phyloP scores from a whole-genome alignment of 2,888 invertebrate species.

The Bombyx huttoni region DNA sequence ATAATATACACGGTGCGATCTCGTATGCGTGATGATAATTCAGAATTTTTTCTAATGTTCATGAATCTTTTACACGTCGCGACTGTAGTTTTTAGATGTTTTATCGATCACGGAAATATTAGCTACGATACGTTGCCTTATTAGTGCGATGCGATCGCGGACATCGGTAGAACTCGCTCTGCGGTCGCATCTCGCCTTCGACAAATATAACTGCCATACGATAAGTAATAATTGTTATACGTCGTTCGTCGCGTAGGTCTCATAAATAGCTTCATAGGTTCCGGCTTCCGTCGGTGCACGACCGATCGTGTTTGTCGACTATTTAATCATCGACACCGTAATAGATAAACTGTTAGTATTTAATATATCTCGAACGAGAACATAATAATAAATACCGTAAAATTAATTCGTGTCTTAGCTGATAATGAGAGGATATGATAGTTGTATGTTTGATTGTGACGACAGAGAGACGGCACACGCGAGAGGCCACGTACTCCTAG shows the following conservation, averaged over 20 bases:
- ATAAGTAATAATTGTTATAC: conserved; percentile 57
- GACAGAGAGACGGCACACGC: conserved; percentile 29
- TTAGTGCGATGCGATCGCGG: conserved; percentile 27
- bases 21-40: conserved; percentile 36
- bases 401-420: conserved; percentile 71
- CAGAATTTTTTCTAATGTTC: conserved; percentile 25
- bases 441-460: conserved; percentile 55
- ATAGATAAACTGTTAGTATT: conserved; percentile 51
- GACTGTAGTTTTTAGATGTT: conserved; percentile 8
- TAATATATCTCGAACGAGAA: conserved; percentile 65
- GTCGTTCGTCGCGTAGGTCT: conserved; percentile 49
- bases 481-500: conserved; percentile 8
- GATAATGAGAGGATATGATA: conserved; percentile 61
- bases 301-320: conserved; percentile 65
- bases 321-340: conserved; percentile 68
- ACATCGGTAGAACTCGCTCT: conserved; percentile 8
- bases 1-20: conserved; percentile 39
- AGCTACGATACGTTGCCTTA: conserved; percentile 58
- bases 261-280: conserved; percentile 54
- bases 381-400: conserved; percentile 62
- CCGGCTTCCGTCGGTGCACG: conserved; percentile 61
- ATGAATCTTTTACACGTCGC: conserved; percentile 7
- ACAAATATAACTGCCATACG: conserved; percentile 68
- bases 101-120: background rate
- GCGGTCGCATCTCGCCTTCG: conserved; percentile 24